Conservation (phyloP, 2,888 invertebrate genomes). For the Oscheius sp. region DNA sequence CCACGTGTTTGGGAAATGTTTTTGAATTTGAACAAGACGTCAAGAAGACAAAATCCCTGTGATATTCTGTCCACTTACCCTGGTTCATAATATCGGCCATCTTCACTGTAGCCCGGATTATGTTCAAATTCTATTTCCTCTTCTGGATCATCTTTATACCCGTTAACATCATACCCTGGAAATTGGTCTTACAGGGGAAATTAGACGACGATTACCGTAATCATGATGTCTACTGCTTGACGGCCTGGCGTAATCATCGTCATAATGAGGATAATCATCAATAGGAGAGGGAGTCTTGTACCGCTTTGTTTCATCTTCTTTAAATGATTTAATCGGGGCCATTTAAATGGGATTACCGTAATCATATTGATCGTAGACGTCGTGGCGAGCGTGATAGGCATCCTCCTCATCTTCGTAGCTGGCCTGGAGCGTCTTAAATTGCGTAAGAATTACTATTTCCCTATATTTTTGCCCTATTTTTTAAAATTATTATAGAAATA, state of each 20-base stretch:
- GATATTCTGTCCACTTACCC: too few species aligned
- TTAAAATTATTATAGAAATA: not conserved
- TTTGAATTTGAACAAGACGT: not conserved
- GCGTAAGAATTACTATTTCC: constrained; percentile 13
- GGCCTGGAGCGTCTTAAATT: constrained; percentile 60
- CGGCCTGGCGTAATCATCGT: constrained; percentile 12
- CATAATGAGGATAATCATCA: constrained; percentile 28
- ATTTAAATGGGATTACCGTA: constrained; percentile 9
- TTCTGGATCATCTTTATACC: constrained; percentile 47
- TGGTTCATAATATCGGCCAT: constrained; percentile 15
- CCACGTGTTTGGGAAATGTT: not conserved
- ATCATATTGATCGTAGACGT: constrained; percentile 36
- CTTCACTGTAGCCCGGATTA: constrained; percentile 51
- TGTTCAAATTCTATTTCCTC: constrained; percentile 42
- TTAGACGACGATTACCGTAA: not conserved
- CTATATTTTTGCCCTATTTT: not conserved
- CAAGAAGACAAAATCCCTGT: not conserved
- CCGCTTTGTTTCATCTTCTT: constrained; percentile 25
- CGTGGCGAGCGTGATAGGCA: constrained; percentile 54
- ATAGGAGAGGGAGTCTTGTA: constrained; percentile 19
- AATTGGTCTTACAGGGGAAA: too few species aligned
- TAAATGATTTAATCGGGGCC: not conserved
- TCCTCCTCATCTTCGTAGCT: constrained; percentile 68
- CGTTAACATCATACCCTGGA: constrained; percentile 46
- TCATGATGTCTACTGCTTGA: constrained; percentile 23